phyloP scores from a whole-genome alignment of 2,888 invertebrate species.

The Drosophila maculinotata region DNA sequence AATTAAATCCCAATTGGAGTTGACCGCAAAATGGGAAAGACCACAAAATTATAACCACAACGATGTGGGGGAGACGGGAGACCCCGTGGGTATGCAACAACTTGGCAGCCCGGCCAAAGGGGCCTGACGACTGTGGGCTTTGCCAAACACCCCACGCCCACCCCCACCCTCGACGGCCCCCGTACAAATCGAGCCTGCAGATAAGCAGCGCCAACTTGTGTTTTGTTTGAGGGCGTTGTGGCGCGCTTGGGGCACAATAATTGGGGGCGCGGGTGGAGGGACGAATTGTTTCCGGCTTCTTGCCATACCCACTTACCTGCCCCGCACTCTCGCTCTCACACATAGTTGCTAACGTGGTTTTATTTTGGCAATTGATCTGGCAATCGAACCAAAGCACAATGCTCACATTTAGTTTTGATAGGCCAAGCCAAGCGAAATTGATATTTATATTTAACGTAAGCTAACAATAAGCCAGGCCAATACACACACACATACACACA shows the following conservation, averaged over 20 bases:
- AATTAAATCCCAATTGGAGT: slow-evolving; percentile 82
- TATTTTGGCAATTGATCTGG: slow-evolving; percentile 77
- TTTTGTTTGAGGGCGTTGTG: slow-evolving; percentile 78
- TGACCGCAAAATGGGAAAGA: slow-evolving; percentile 79
- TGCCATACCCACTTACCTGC: slow-evolving; percentile 9
- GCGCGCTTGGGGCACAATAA: slow-evolving; percentile 63
- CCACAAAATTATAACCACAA: slow-evolving; percentile 82
- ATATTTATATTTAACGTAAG: slow-evolving; percentile 79
- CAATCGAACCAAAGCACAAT: slow-evolving; percentile 62
- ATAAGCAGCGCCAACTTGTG: slow-evolving; percentile 76
- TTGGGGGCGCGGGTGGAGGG: slow-evolving; percentile 10
- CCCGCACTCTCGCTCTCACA: slow-evolving; percentile 15
- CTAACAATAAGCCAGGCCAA: slow-evolving; percentile 66
- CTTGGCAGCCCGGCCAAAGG: slow-evolving; percentile 63
- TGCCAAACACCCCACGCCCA: neutral
- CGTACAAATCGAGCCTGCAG: slow-evolving; percentile 62
- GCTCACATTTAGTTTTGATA: slow-evolving; percentile 70
- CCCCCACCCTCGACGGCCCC: neutral
- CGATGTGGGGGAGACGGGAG: slow-evolving; percentile 51
- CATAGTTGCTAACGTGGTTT: slow-evolving; percentile 63
- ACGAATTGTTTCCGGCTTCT: slow-evolving; percentile 11
- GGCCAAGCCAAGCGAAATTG: slow-evolving; percentile 66
- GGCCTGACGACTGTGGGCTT: slow-evolving; percentile 7
- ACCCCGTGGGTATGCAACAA: slow-evolving; percentile 37
- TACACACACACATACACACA: slow-evolving; percentile 14